Conservation (phyloP, 2,888 invertebrate genomes). For the Nomada fucata region DNA sequence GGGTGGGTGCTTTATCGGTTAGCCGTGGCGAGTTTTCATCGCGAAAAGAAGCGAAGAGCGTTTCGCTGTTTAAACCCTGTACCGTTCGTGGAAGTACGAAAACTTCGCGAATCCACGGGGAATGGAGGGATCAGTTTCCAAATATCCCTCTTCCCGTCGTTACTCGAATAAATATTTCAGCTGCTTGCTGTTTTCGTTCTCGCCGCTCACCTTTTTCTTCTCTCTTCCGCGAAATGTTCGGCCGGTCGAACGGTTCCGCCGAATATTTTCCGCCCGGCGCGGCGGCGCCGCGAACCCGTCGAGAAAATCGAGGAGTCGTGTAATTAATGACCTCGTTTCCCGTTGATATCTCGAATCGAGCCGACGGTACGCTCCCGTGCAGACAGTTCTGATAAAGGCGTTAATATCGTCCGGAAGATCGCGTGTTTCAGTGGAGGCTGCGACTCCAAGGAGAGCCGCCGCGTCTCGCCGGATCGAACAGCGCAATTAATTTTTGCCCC, state of each 20-base stretch:
- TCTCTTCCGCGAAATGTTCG: background rate
- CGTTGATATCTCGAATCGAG: background rate
- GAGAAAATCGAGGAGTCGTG: background rate
- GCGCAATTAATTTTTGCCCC: slow-evolving; percentile 28
- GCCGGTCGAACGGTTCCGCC: background rate
- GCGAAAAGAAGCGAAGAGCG: background rate
- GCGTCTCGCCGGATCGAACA: background rate
- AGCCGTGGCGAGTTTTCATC: slow-evolving; percentile 8
- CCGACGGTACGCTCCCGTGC: background rate
- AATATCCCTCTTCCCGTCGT: background rate
- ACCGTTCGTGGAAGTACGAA: slow-evolving; percentile 1
- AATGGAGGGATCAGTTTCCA: background rate
- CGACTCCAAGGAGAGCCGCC: background rate
- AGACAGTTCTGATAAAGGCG: background rate
- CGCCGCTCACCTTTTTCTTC: background rate
- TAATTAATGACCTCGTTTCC: slow-evolving; percentile 15
- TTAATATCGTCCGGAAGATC: background rate
- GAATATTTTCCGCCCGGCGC: slow-evolving; percentile 2
- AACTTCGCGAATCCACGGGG: background rate
- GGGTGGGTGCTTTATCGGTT: background rate
- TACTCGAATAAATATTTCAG: background rate
- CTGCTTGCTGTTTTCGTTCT: background rate
- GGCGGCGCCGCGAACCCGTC: no score
- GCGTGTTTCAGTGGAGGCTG: background rate
- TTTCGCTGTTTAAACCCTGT: background rate